Evolutionary conservation across 1,140 invertebrate genomes (phyloP).

Genomic region (Lethocerus indicus): DNA sequence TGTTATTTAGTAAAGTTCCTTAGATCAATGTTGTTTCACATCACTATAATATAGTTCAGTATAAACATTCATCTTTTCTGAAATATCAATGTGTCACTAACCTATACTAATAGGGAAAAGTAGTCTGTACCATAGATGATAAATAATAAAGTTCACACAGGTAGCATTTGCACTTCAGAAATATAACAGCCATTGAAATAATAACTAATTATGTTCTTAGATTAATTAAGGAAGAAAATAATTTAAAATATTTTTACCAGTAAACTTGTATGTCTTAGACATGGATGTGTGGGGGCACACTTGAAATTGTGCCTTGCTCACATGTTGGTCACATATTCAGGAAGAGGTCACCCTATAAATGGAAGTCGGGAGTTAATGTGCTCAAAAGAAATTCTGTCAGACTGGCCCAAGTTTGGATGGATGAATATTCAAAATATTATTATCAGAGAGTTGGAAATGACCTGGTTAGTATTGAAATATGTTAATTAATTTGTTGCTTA

Average conservation of each 20-base stretch:
- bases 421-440: constrained; percentile 96
- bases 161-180: neutral
- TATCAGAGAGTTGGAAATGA: constrained; percentile 95
- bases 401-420: constrained; percentile 80
- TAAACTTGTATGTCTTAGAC: constrained; percentile 24
- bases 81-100: neutral
- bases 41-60: too few species aligned
- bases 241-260: constrained; percentile 3
- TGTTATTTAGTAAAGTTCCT: too few species aligned
- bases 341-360: constrained; percentile 55
- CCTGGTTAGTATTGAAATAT: constrained; percentile 34
- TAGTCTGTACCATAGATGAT: neutral
- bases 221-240: neutral
- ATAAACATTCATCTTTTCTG: too few species aligned
- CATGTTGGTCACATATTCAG: constrained; percentile 98
- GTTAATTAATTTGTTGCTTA: neutral
- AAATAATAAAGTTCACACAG: neutral
- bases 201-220: neutral
- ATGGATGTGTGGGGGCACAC: constrained; percentile 66
- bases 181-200: neutral
- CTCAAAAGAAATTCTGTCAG: constrained; percentile 88
- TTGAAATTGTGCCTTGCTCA: constrained; percentile 96
- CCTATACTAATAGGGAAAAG: neutral
- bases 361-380: constrained; percentile 84
- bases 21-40: too few species aligned